Evolutionary conservation across 2,797 vertebrate species (phyloP), one percentile per base, ranked within the genome.

Genomic region (Hypotaenidia okinawae): DNA sequence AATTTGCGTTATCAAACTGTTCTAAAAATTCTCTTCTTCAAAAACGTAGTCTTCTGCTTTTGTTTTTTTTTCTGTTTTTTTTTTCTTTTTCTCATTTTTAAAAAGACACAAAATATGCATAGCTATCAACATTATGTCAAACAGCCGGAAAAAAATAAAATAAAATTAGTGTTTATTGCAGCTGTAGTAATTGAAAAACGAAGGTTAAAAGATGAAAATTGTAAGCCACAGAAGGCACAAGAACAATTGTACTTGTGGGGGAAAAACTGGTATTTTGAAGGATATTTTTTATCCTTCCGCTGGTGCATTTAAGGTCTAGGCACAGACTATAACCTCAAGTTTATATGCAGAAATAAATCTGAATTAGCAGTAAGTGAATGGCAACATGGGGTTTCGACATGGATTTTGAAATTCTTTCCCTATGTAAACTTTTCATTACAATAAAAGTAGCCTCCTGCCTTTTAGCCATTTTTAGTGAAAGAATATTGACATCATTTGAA

Each of bases 21-120:
- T 98, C 98, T 98, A 98, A 98, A 98, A 98, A 98, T 98, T 98
- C 97, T 98, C 97, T 98, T 98, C 97, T 98, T 98, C 98, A 98
- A 98, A 98, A 98, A 98, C 96, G 88, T 98, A 98, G 97, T 98
- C 97, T 98, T 97, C 97, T 96, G 96, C 97, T 98, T 98, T 97
- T 51, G 49, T 51, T 78, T 97, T 96, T 90, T 93, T 93, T 75
- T 49, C n/a, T 47, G 33, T 72, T 61, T 76, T 91, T 94, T 94
- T 83, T 77, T 25, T 43, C 16, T 43, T 43, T 43, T 37, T 37
- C 37, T 37, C 81, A 90, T 97, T 97, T 96, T 98, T 98, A 98
- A 98, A 98, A 98, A 98, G 97, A 98, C 97, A 98, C 96, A 98
- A 97, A 98, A 97, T 98, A 98, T 98, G 98, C 98, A 98, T 98